Evolutionary conservation across 2,113 vertebrate species (phyloP), one percentile per base, ranked within the genome.

Genomic region (Atractosteus spatula): DNA sequence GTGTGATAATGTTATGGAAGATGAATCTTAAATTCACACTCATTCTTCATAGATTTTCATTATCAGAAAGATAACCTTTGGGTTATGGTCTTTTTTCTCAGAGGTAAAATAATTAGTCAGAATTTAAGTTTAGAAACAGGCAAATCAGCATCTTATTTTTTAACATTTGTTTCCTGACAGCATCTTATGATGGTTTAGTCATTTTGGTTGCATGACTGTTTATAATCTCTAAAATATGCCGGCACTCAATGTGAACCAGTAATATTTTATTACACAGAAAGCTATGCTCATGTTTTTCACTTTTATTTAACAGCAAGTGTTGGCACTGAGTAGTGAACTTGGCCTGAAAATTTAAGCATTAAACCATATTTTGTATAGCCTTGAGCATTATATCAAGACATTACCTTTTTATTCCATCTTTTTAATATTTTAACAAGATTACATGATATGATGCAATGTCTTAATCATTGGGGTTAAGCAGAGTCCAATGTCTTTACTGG

Each of bases 161-260:
- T 29, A 29, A 29, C 29, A 2, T 29, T 29, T 29, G 29, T 29
- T 29, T 13, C 57, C 57, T 59, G 57, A 59, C 4, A 59, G 57
- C 57, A 5, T n/a, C 56, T n/a, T 8, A 13, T 16, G 11, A 59
- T 59, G 57, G 14, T n/a, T 3, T n/a, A 59, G 3, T 59, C 5
- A 59, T 59, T 59, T 59, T 16, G n/a, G 57, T 16, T 59, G 57
- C 57, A 59, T 14, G 57, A 59, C 57, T 59, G 13, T 59, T 59
- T 59, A 13, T 59, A 59, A 59, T 13, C n/a, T 59, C 4, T n/a
- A 59, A 59, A 59, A 59, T 59, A 59, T 59, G 57, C 14, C 5
- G 57, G 57, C 57, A 59, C 57, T 29, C 29, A 29, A 29, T 59
- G 57, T 59, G 12, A 59, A n/a, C 12, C 14, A 59, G 13, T 59